Evolutionary conservation across 2,888 invertebrate species (phyloP).

Genomic region (Conchocele bisecta): DNA sequence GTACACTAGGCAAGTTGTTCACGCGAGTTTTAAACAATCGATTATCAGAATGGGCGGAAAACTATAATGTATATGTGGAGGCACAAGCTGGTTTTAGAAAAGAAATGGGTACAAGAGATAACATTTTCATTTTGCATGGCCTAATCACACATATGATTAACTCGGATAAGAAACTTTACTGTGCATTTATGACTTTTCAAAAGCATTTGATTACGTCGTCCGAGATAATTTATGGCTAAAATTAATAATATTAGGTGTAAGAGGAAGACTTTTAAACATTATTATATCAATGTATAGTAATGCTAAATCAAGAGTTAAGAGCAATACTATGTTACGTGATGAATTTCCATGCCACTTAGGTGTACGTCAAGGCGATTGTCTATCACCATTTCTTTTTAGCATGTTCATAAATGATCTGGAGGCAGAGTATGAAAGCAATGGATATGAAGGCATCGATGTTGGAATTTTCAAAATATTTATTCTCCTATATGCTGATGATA

Average conservation of each 20-base stretch:
- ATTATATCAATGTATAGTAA: conserved; percentile 29
- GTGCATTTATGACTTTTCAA: conserved; percentile 38
- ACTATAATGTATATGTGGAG: not conserved
- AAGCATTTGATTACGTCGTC: conserved; percentile 38
- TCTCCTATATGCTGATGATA: conserved; percentile 22
- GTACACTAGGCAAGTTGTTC: not conserved
- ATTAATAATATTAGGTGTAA: conserved; percentile 21
- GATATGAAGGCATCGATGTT: conserved; percentile 5
- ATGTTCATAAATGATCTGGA: conserved; percentile 28
- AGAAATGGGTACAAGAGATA: conserved; percentile 28
- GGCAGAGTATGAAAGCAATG: not conserved
- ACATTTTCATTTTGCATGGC: conserved; percentile 29
- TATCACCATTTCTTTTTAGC: conserved; percentile 36
- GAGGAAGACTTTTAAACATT: conserved; percentile 28
- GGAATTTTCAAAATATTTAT: conserved; percentile 16
- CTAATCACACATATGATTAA: conserved; percentile 19
- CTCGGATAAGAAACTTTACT: conserved; percentile 15
- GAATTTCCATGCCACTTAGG: conserved; percentile 21
- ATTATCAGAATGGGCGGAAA: not conserved
- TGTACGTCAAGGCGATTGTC: conserved; percentile 40
- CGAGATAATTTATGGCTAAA: conserved; percentile 31
- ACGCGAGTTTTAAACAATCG: not conserved
- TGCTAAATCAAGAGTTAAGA: conserved; percentile 27
- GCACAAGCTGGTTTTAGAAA: conserved; percentile 21
- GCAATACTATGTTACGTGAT: conserved; percentile 8